Conservation (phyloP, 2,888 invertebrate species). For the Sympetrum striolatum region DNA sequence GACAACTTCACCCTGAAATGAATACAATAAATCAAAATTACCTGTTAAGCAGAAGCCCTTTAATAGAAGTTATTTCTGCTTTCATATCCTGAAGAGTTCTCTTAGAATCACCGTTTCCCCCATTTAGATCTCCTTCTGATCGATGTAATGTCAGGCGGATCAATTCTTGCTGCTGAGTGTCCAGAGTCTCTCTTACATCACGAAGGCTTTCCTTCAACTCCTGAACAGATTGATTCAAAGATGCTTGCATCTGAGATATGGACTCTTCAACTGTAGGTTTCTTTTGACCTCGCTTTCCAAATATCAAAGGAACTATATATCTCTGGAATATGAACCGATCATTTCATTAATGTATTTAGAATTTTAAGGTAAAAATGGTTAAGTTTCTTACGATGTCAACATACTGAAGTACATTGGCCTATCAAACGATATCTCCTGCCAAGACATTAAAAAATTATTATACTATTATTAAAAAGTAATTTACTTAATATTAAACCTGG, state of each 20-base stretch:
- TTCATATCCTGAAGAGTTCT: conserved; percentile 73
- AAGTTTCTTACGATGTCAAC: too few species aligned
- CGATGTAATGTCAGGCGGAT: conserved; percentile 59
- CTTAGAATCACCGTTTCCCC: conserved; percentile 58
- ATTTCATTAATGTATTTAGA: background rate
- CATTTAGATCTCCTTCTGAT: conserved; percentile 57
- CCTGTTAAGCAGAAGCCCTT: conserved; percentile 76
- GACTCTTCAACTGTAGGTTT: conserved; percentile 72
- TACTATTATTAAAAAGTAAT: too few species aligned
- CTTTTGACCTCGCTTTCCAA: conserved; percentile 68
- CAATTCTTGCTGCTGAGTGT: conserved; percentile 65
- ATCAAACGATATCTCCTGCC: background rate
- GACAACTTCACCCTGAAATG: too few species aligned
- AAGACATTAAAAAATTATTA: too few species aligned
- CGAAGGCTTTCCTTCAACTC: conserved; percentile 71
- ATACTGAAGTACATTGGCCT: background rate
- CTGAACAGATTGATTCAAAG: conserved; percentile 66
- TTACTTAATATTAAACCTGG: too few species aligned
- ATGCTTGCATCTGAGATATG: conserved; percentile 71
- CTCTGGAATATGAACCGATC: conserved; percentile 57
- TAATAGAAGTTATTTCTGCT: conserved; percentile 74
- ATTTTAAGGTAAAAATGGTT: conserved; percentile 40
- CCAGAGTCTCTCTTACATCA: conserved; percentile 59
- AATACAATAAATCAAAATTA: conserved; percentile 52
- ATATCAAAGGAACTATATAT: conserved; percentile 71